A percentile compares a stretch with the other conserved stretches of the same genome.
These are phyloP conservation scores for Ommatoiulus sabulosus DNA, from an alignment of 2,888 invertebrate genomes.

Conservation along the genomic window DNA sequence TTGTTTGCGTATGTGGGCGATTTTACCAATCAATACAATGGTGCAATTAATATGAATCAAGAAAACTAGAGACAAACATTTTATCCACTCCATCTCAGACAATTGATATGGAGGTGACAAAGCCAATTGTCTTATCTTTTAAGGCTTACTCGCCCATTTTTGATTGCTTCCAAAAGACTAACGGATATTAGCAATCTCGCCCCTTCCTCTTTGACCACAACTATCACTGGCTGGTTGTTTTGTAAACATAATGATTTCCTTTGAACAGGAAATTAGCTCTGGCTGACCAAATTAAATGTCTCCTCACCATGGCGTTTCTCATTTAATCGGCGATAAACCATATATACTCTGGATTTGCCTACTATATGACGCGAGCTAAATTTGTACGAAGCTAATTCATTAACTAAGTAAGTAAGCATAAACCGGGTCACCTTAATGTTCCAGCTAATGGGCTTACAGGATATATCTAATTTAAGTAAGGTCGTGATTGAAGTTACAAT, in stretches of 20 bases:
- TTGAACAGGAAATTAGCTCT: background rate
- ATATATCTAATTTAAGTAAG: constrained; percentile 64
- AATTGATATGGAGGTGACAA: too few species aligned
- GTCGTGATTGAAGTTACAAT: background rate
- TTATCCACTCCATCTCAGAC: too few species aligned
- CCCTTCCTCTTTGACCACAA: background rate
- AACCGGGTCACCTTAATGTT: background rate
- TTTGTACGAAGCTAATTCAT: background rate
- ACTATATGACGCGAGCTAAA: background rate
- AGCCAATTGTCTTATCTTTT: background rate
- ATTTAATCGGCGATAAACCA: background rate
- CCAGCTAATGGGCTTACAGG: constrained; percentile 57
- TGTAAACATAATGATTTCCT: background rate
- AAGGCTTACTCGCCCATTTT: background rate
- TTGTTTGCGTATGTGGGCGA: too few species aligned
- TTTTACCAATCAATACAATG: too few species aligned
- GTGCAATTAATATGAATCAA: too few species aligned
- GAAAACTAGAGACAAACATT: too few species aligned
- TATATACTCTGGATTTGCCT: background rate
- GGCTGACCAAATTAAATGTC: background rate
- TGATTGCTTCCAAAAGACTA: background rate
- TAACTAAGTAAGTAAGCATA: background rate
- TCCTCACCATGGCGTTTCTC: background rate
- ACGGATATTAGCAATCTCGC: background rate
- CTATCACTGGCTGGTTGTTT: background rate